These are phyloP conservation scores for Platycheirus albimanus DNA, from an alignment of 2,888 invertebrate species.

Conservation along the genomic window DNA sequence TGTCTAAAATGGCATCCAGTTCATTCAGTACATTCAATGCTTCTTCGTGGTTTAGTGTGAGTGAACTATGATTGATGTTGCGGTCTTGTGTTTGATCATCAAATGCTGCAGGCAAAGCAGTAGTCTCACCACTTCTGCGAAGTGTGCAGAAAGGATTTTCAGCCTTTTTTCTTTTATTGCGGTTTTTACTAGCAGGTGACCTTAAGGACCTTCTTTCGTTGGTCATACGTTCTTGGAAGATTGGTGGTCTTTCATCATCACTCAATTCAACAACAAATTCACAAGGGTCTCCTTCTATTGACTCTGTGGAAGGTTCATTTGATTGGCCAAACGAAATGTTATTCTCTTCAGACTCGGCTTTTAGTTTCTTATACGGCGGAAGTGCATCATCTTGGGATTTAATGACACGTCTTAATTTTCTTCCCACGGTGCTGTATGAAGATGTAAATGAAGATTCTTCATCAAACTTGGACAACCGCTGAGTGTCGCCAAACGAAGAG, in stretches of 20 bases:
- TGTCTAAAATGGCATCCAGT: slow-evolving; percentile 80
- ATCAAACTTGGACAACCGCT: slow-evolving; percentile 35
- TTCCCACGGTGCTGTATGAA: slow-evolving; percentile 53
- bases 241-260: slow-evolving; percentile 79
- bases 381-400: slow-evolving; percentile 65
- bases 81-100: slow-evolving; percentile 42
- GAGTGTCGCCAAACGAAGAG: slow-evolving; percentile 34
- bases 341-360: slow-evolving; percentile 58
- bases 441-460: slow-evolving; percentile 52
- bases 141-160: slow-evolving; percentile 77
- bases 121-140: slow-evolving; percentile 31
- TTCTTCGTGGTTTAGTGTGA: slow-evolving; percentile 75
- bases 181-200: slow-evolving; percentile 70
- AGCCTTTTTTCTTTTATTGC: slow-evolving; percentile 67
- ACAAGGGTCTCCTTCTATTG: slow-evolving; percentile 78
- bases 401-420: slow-evolving; percentile 61
- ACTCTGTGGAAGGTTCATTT: slow-evolving; percentile 80
- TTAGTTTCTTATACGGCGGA: slow-evolving; percentile 70
- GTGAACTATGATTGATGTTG: slow-evolving; percentile 56
- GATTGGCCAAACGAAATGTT: slow-evolving; percentile 77
- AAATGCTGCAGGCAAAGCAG: slow-evolving; percentile 13
- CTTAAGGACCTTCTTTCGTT: slow-evolving; percentile 65
- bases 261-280: slow-evolving; percentile 78
- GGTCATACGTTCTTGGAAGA: slow-evolving; percentile 73
- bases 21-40: slow-evolving; percentile 79